Conservation (phyloP, 92 coral and sea anemone genomes). For the Virgularia gustaviana region DNA sequence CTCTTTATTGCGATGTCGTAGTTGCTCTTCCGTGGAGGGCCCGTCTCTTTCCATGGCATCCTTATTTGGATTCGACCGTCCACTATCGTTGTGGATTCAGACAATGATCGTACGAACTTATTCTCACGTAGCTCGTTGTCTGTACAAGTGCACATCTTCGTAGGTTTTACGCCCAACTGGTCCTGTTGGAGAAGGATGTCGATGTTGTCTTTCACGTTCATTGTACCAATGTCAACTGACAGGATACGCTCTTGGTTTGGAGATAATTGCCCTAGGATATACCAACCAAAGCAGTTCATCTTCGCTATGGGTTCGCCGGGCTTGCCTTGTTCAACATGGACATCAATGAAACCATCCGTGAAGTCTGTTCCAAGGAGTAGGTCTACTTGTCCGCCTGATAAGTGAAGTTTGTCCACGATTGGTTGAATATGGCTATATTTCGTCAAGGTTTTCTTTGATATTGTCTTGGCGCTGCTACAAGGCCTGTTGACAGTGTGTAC, state of each 20-base stretch:
- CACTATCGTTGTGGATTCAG: slow-evolving; percentile 37
- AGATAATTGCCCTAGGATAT: slow-evolving; percentile 40
- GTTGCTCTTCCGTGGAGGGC: slow-evolving; percentile 48
- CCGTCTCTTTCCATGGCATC: slow-evolving; percentile 47
- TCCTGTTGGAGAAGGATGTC: slow-evolving; percentile 54
- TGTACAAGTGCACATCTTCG: slow-evolving; percentile 51
- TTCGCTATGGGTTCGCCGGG: slow-evolving; percentile 54
- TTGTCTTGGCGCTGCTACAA: slow-evolving; percentile 58
- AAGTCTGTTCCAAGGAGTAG: slow-evolving; percentile 55
- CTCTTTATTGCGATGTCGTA: slow-evolving; percentile 53
- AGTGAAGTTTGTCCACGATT: slow-evolving; percentile 27
- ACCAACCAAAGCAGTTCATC: slow-evolving; percentile 47
- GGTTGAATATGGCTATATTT: slow-evolving; percentile 32
- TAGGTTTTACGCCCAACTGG: slow-evolving; percentile 63
- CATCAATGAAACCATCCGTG: slow-evolving; percentile 45
- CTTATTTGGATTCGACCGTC: slow-evolving; percentile 47
- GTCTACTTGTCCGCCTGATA: slow-evolving; percentile 45
- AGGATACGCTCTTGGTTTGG: slow-evolving; percentile 10
- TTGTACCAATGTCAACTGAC: slow-evolving; percentile 52
- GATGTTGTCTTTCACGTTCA: slow-evolving; percentile 51
- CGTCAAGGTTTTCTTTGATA: slow-evolving; percentile 39
- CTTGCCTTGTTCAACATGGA: slow-evolving; percentile 19
- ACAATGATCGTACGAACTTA: slow-evolving; percentile 44
- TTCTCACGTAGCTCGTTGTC: slow-evolving; percentile 36
- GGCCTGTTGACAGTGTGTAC: slow-evolving; percentile 65